Conservation (phyloP, 2,888 invertebrate genomes). For the Heliconius erato region DNA sequence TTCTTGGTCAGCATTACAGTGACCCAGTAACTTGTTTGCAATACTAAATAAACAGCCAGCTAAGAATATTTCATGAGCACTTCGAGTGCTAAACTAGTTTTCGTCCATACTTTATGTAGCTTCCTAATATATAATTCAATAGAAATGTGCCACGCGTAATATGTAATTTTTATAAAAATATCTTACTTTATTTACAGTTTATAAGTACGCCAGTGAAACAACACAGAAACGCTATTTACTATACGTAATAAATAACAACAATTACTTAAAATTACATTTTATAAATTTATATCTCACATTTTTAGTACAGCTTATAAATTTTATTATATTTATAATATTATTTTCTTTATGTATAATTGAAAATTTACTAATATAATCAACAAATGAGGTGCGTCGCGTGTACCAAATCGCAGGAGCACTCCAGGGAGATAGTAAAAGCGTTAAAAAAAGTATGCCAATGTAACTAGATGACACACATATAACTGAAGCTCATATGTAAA, state of each 20-base stretch:
- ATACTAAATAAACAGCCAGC: conserved; percentile 62
- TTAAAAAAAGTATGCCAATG: not conserved
- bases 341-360: too few relatives aligned
- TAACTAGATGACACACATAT: not conserved
- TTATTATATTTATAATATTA: too few relatives aligned
- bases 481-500: not conserved
- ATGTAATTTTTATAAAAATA: conserved; percentile 29
- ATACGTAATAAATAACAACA: too few relatives aligned
- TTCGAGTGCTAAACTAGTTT: conserved; percentile 54
- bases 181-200: not conserved
- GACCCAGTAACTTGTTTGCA: conserved; percentile 60
- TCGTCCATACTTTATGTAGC: conserved; percentile 48
- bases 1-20: conserved; percentile 58
- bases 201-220: too few relatives aligned
- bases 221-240: too few relatives aligned
- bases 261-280: too few relatives aligned
- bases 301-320: too few relatives aligned
- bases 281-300: too few relatives aligned
- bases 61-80: conserved; percentile 61
- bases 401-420: too few relatives aligned
- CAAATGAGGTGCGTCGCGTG: too few relatives aligned
- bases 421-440: too few relatives aligned
- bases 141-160: conserved; percentile 30
- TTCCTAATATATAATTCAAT: conserved; percentile 36
- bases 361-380: too few relatives aligned